Base-by-base conservation (phyloP, 2,113 vertebrate species). In the Climacteris rufus region DNA sequence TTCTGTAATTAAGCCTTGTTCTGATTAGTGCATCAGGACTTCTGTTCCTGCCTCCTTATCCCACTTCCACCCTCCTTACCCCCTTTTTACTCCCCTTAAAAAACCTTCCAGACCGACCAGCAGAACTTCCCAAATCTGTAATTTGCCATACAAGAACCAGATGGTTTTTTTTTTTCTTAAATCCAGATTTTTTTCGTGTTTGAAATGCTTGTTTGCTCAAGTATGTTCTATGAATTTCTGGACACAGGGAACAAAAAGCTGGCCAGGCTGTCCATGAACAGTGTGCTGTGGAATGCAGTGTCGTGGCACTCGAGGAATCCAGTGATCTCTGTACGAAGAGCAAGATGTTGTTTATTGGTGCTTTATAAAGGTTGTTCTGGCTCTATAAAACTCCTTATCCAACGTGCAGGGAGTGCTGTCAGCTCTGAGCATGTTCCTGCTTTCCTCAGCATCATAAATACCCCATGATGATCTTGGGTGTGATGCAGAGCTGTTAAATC, bases 281-380 rank as follows among this genome's bases (percentile, higher is more conserved):
- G 65, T 0, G 6, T 22, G 83, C 94, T 96, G 74, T 90, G 95
- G 96, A 95, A 94, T 96, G 96, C 74, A 21, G 23, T 96, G 96
- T 92, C 96, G 93, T 96, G 96, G 93, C 95, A 89, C 94, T 95
- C 94, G 19, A 95, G 93, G 96, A 96, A 96, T 96, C 60, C 56
- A 8, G 16, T 31, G 87, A 92, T 65, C 94, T 90, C 83, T 72
- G 61, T 24, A 59, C 30, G n/a, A 28, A 88, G 82, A 90, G 90
- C 90, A 25, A 91, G 70, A 89, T 45, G 39, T 33, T 87, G 69
- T 69, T 95, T 75, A 74, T 93, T 90, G 85, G 40, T 72, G 54
- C 86, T 83, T 83, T 53, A 30, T 25, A 50, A 72, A 94, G 75
- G 61, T 94, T 82, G 44, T 72, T 74, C 56, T 10, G 12, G 63